Evolutionary conservation across 2,797 vertebrate species (phyloP).

Genomic region (Hypotaenidia philippensis): DNA sequence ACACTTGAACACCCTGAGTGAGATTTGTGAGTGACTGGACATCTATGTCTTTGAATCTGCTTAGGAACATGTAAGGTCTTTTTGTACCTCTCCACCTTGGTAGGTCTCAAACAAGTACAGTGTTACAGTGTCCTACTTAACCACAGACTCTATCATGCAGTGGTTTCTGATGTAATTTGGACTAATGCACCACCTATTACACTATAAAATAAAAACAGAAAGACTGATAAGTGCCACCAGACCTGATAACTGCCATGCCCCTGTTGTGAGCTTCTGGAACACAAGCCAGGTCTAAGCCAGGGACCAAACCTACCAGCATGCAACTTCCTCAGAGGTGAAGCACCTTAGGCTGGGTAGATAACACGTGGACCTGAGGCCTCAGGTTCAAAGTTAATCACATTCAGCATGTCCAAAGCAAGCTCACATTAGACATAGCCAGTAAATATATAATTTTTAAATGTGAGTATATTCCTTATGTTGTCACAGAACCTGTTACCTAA

Average conservation of each 20-base stretch:
- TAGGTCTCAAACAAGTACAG: not conserved
- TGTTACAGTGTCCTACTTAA: not conserved
- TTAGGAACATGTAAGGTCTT: not conserved
- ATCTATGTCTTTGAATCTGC: not conserved
- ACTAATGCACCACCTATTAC: not conserved
- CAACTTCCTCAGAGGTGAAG: not conserved
- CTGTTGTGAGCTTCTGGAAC: not conserved
- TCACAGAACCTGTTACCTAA: not conserved
- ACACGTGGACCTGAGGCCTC: not conserved
- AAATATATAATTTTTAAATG: not conserved
- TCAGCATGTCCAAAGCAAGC: not conserved
- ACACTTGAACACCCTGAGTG: not conserved
- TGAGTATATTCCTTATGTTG: not conserved
- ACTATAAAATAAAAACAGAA: not conserved
- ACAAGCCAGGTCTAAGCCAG: not conserved
- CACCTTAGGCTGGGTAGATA: accelerated
- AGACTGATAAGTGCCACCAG: not conserved
- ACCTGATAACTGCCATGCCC: not conserved
- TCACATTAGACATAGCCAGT: not conserved
- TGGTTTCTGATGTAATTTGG: not conserved
- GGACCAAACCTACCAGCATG: not conserved
- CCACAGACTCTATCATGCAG: not conserved
- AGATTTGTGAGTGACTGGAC: not conserved
- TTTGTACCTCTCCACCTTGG: not conserved
- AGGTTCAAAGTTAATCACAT: not conserved